These are phyloP conservation scores for Poecilus cupreus DNA, from an alignment of 2,888 invertebrate species.

Conservation along the genomic window DNA sequence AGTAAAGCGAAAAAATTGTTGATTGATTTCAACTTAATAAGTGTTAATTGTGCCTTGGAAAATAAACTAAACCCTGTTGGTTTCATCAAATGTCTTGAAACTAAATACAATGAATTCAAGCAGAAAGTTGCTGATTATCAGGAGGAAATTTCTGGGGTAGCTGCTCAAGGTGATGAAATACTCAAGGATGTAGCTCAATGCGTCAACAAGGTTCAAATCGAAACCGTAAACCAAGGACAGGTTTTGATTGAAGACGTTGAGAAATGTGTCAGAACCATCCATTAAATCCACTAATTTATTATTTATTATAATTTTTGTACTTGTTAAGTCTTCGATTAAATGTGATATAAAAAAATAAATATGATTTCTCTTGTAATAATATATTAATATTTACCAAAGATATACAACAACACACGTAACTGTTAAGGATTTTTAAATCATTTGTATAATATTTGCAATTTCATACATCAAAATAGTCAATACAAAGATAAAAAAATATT, in stretches of 20 bases:
- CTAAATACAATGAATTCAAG: background rate
- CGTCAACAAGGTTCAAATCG: constrained; percentile 19
- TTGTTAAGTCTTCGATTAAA: too few species aligned
- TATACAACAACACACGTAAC: too few species aligned
- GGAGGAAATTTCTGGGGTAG: too few species aligned
- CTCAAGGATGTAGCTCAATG: background rate
- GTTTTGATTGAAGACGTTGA: constrained; percentile 35
- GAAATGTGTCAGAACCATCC: constrained; percentile 24
- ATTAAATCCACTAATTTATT: background rate
- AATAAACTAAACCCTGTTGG: constrained; percentile 35
- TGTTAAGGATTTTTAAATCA: too few species aligned
- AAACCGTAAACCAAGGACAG: constrained; percentile 33
- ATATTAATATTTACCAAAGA: too few species aligned
- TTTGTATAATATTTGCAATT: too few species aligned
- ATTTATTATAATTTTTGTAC: too few species aligned
- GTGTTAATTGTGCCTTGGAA: background rate
- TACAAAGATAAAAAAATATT: background rate
- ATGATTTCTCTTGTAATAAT: too few species aligned
- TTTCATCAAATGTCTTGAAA: constrained; percentile 26
- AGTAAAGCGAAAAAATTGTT: background rate
- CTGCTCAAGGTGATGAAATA: background rate
- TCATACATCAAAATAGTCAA: background rate
- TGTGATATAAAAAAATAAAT: too few species aligned
- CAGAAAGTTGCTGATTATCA: background rate
- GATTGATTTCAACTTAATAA: background rate